Evolutionary conservation across 1,140 invertebrate genomes (phyloP).

Genomic region (Prorops nasuta): DNA sequence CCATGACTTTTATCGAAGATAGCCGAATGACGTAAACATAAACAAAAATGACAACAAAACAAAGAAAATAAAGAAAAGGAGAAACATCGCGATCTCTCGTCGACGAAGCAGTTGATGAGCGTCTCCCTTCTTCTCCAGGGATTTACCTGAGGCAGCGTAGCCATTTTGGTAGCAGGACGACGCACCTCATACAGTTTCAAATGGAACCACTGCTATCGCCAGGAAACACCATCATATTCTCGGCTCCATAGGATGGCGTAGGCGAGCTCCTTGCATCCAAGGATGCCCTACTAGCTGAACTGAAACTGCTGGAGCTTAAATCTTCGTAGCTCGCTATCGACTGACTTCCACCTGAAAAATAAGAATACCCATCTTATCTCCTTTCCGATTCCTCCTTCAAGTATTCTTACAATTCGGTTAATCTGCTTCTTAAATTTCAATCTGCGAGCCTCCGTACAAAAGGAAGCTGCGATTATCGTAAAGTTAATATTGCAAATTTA

Average conservation of each 20-base stretch:
- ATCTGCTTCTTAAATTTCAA: no score
- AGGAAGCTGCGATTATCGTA: no score
- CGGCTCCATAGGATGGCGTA: constrained; percentile 65
- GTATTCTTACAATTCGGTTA: no score
- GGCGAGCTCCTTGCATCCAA: constrained; percentile 74
- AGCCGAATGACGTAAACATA: background rate
- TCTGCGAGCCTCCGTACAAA: background rate
- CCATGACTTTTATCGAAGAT: no score
- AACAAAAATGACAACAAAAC: background rate
- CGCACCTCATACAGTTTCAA: constrained; percentile 53
- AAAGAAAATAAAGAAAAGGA: background rate
- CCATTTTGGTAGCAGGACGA: constrained; percentile 40
- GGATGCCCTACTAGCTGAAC: constrained; percentile 74
- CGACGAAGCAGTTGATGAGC: background rate
- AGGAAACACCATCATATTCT: constrained; percentile 75
- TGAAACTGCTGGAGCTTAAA: constrained; percentile 77
- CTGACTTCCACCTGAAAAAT: constrained; percentile 58
- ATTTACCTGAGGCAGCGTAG: constrained; percentile 46
- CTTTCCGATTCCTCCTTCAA: no score
- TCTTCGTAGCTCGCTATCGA: constrained; percentile 69
- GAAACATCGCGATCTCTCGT: background rate
- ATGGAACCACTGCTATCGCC: constrained; percentile 70
- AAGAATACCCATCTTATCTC: background rate
- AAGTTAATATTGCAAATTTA: no score
- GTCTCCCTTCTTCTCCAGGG: constrained; percentile 10